Evolutionary conservation across 2,888 invertebrate species (phyloP), one percentile per base, ranked within the genome.

Genomic region (Labia minor): DNA sequence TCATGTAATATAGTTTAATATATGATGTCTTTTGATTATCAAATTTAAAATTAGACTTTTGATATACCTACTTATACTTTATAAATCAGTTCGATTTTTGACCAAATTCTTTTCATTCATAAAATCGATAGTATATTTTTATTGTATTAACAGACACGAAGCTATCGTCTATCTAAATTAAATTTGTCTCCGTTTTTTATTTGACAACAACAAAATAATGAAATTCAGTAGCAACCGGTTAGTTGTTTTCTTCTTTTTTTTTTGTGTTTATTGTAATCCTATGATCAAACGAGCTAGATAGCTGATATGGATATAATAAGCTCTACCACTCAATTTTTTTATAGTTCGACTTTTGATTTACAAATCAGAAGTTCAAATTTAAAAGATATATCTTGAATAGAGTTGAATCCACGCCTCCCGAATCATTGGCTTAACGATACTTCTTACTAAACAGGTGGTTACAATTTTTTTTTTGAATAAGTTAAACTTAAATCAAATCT

Each of bases 101-200:
- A 14, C 8, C 49, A 49, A 49, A 49, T 49, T n/a, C 49, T 49
- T 49, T 49, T 49, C 49, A 49, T 49, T 49, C 49, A 49, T 49
- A 49, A 49, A 49, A 11, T 49, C 6, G 2, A 49, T 49, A 49
- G n/a, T 8, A 49, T 49, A 49, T 49, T 4, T 8, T 49, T 49
- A 49, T 49, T 49, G 16, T 49, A 49, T 49, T 49, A 49, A 49
- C 14, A 49, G 49, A 49, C 49, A 49, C 16, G 49, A 4, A 49
- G 49, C 49, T 49, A 49, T 49, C 49, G 49, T 49, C 49, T 49
- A 49, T 49, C 49, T 49, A 49, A 49, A 49, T 49, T 49, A 49
- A 49, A 49, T 49, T 49, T 49, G 49, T 49, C 49, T 49, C 2
- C n/a, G 49, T 49, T 49, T 49, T 49, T 49, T 49, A 49, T 49